Percentiles rank a stretch among this genome's conserved stretches.
These are phyloP conservation scores for Dreissena polymorpha DNA, from an alignment of 1,140 invertebrate genomes.

Conservation along the genomic window DNA sequence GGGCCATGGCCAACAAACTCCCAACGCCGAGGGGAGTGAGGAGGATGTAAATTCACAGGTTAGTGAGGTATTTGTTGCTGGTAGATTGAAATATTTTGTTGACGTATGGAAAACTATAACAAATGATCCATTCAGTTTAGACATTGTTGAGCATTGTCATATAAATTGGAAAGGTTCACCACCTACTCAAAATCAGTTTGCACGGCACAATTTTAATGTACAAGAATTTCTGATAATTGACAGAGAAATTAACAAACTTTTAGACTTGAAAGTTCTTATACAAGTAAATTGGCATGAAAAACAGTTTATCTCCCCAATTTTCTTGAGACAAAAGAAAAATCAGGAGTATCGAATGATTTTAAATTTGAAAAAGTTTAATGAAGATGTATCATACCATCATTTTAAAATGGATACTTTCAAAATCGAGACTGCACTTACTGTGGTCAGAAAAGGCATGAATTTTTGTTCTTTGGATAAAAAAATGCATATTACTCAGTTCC, in stretches of 20 bases:
- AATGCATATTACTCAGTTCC: slow-evolving; percentile 25
- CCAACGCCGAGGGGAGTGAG: slow-evolving; percentile 12
- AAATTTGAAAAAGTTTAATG: slow-evolving; percentile 25
- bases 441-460: slow-evolving; percentile 3
- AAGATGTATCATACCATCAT: slow-evolving; percentile 15
- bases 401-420: slow-evolving; percentile 39
- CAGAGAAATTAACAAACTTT: slow-evolving; percentile 16
- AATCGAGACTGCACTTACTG: slow-evolving; percentile 4
- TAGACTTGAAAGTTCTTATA: slow-evolving; percentile 21
- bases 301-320: slow-evolving; percentile 27
- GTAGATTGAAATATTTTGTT: slow-evolving; percentile 1
- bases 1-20: slow-evolving; percentile 16
- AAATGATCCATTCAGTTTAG: slow-evolving; percentile 3
- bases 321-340: slow-evolving; percentile 11
- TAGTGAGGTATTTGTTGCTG: slow-evolving; percentile 24
- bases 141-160: slow-evolving; percentile 3
- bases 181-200: neutral
- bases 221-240: slow-evolving; percentile 11
- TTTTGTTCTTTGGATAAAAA: slow-evolving; percentile 7
- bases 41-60: slow-evolving; percentile 26
- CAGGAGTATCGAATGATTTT: slow-evolving; percentile 22
- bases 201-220: neutral
- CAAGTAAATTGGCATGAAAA: slow-evolving; percentile 15
- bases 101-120: slow-evolving; percentile 2
- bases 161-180: neutral